These are phyloP conservation scores for Girardinichthys multiradiatus DNA, from an alignment of 2,113 vertebrate genomes.

Conservation along the genomic window DNA sequence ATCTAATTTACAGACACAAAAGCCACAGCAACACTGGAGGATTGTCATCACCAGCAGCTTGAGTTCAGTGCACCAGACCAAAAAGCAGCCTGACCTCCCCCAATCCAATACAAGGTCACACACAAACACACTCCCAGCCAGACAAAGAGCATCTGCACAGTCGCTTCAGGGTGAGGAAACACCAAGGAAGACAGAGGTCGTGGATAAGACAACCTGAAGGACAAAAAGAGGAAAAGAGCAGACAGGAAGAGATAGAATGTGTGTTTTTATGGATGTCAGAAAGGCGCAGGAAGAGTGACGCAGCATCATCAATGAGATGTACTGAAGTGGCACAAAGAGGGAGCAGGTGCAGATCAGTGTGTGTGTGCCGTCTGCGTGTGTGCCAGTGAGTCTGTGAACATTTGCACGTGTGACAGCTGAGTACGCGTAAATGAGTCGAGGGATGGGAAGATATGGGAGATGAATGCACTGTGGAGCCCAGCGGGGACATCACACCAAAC, in stretches of 20 bases:
- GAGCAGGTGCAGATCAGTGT: constrained; percentile 69
- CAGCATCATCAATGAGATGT: constrained; percentile 78
- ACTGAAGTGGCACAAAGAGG: constrained; percentile 73
- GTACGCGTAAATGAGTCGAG: constrained; percentile 52
- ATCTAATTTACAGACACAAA: constrained; percentile 27
- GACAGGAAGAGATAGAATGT: constrained; percentile 14
- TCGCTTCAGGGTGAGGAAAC: constrained; percentile 49
- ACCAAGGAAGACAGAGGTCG: constrained; percentile 42
- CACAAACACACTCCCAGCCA: constrained; percentile 27
- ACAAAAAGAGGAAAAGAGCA: constrained; percentile 33
- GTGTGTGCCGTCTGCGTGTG: constrained; percentile 8
- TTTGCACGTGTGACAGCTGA: constrained; percentile 39
- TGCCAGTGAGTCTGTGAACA: constrained; percentile 35
- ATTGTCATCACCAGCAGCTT: constrained; percentile 15
- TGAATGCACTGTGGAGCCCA: constrained; percentile 65
- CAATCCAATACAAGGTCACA: constrained; percentile 65
- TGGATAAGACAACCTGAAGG: constrained; percentile 49
- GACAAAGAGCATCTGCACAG: constrained; percentile 42
- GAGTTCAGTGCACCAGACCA: constrained; percentile 49
- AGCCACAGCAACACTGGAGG: constrained; percentile 22
- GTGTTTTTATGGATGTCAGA: constrained; percentile 11
- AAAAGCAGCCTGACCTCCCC: constrained; percentile 38
- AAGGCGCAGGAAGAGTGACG: constrained; percentile 47
- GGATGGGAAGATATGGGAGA: constrained; percentile 46
- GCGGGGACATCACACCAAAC: constrained; percentile 61